Percentiles rank a stretch among this genome's conserved stretches.
phyloP scores from a whole-genome alignment of 2,888 invertebrate species.

The Lepidochitona cinerea region DNA sequence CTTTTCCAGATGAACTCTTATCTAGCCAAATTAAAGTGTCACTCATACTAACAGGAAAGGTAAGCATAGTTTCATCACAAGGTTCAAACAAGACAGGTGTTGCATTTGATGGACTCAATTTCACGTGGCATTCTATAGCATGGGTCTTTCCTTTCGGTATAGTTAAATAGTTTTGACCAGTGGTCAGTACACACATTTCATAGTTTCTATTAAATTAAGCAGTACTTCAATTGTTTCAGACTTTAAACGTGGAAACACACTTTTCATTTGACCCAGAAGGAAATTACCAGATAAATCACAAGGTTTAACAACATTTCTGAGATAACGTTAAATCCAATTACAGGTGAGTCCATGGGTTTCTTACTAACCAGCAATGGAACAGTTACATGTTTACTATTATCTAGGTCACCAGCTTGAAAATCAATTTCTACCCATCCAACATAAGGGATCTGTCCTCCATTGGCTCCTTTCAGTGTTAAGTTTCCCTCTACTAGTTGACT shows the following conservation, averaged over 20 bases:
- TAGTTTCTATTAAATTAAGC: too few species aligned
- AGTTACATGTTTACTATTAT: background rate
- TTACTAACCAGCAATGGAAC: background rate
- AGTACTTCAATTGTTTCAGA: background rate
- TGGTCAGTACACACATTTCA: too few species aligned
- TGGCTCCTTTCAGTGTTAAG: background rate
- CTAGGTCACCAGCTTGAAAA: background rate
- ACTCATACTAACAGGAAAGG: background rate
- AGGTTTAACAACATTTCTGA: background rate
- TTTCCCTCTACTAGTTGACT: background rate
- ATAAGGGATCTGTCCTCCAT: background rate
- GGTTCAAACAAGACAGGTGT: background rate
- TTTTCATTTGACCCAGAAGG: conserved; percentile 3
- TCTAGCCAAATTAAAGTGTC: background rate
- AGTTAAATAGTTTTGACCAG: too few species aligned
- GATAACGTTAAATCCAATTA: conserved; percentile 1
- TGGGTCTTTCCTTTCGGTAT: background rate
- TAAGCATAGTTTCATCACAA: background rate
- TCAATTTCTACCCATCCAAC: conserved; percentile 2
- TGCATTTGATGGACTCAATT: too few species aligned
- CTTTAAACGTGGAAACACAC: background rate
- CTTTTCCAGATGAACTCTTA: background rate
- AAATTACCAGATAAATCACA: background rate
- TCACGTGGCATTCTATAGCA: background rate
- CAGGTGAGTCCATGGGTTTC: background rate